phyloP scores from a whole-genome alignment of 2,888 invertebrate species.

The Amiota communis region DNA sequence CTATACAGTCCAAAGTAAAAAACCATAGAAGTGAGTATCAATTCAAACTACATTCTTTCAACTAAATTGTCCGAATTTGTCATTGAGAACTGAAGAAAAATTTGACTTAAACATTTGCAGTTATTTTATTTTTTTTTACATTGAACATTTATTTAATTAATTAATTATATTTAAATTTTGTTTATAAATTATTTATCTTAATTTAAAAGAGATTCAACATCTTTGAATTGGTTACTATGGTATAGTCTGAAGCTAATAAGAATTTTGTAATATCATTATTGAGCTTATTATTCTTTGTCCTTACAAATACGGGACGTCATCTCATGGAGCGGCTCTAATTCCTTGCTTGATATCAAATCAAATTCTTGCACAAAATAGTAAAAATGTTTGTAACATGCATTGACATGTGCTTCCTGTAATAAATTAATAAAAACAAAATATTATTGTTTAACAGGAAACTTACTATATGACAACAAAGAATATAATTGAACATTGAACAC shows the following conservation, averaged over 20 bases:
- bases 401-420: conserved; percentile 86
- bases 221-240: conserved; percentile 1
- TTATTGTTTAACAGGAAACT: not conserved
- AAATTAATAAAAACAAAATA: not conserved
- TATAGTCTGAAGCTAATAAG: not conserved
- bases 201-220: conserved; percentile 24
- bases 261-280: conserved; percentile 11
- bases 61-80: too few relatives aligned
- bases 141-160: conserved; percentile 26
- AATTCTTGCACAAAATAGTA: conserved; percentile 93
- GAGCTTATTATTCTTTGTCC: conserved; percentile 68
- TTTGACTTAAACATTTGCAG: too few relatives aligned
- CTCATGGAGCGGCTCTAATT: conserved; percentile 87
- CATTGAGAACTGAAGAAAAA: too few relatives aligned
- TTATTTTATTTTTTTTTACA: conserved; percentile 15
- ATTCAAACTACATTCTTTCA: too few relatives aligned
- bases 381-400: conserved; percentile 95
- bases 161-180: conserved; percentile 5
- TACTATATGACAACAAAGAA: not conserved
- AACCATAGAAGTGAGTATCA: too few relatives aligned
- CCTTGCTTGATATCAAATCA: conserved; percentile 85
- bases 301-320: conserved; percentile 84
- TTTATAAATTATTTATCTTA: conserved; percentile 12
- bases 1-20: too few relatives aligned
- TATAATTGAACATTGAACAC: conserved; percentile 62